Percentiles rank a stretch among this genome's conserved stretches.
These are phyloP conservation scores for Ornithoptera alexandrae DNA, from an alignment of 2,888 invertebrate species.

Conservation along the genomic window DNA sequence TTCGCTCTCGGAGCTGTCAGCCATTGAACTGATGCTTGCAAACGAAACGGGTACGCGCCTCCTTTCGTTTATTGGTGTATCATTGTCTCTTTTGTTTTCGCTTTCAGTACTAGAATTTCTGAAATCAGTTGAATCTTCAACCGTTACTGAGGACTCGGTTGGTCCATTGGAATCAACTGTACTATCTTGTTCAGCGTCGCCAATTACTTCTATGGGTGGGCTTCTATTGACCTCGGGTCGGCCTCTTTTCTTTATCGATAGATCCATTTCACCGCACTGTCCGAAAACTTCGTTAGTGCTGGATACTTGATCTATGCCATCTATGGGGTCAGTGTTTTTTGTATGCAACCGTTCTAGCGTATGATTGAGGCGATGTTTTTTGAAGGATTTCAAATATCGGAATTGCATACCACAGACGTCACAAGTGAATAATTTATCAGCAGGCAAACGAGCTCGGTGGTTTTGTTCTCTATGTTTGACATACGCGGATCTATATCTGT, in stretches of 20 bases:
- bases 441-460: constrained; percentile 91
- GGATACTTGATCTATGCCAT: constrained; percentile 83
- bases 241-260: constrained; percentile 76
- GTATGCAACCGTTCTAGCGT: constrained; percentile 90
- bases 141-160: constrained; percentile 71
- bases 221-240: constrained; percentile 66
- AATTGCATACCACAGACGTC: constrained; percentile 96
- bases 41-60: constrained; percentile 72
- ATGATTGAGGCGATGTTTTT: constrained; percentile 93
- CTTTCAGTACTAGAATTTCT: constrained; percentile 67
- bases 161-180: constrained; percentile 85
- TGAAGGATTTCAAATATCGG: constrained; percentile 92
- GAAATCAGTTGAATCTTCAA: constrained; percentile 72
- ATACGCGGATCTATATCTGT: constrained; percentile 90
- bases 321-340: constrained; percentile 76
- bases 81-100: constrained; percentile 60
- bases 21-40: constrained; percentile 76
- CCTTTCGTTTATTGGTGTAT: constrained; percentile 50
- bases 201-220: constrained; percentile 68
- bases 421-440: constrained; percentile 93
- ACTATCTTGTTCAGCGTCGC: constrained; percentile 84
- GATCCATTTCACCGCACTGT: constrained; percentile 80
- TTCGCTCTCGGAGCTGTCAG: constrained; percentile 75
- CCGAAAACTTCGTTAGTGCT: constrained; percentile 85
- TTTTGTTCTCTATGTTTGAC: constrained; percentile 91